phyloP scores from a whole-genome alignment of 2,113 vertebrate species.

The Campylomormyrus tamandua region DNA sequence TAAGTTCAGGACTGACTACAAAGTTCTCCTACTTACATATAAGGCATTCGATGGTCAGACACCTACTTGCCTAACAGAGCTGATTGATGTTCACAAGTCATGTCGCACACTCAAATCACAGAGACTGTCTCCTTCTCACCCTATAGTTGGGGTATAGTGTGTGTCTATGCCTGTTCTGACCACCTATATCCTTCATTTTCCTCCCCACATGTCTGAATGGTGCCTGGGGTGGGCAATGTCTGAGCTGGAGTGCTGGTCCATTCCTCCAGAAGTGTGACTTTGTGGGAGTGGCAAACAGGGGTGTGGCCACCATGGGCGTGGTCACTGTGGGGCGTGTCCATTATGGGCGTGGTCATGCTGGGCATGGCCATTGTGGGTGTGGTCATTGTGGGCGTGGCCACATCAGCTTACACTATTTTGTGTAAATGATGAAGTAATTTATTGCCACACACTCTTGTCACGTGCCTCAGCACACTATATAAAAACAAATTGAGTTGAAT shows the following conservation, averaged over 20 bases:
- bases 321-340: too few species aligned
- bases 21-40: neutral
- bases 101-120: neutral
- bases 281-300: too few species aligned
- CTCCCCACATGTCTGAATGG: too few species aligned
- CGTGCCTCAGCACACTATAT: neutral
- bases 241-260: neutral
- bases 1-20: neutral
- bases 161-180: too few species aligned
- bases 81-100: neutral
- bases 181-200: too few species aligned
- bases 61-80: neutral
- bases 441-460: neutral
- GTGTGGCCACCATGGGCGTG: too few species aligned
- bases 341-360: too few species aligned
- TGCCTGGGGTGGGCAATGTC: neutral
- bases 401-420: neutral
- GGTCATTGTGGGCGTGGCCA: too few species aligned
- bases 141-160: neutral
- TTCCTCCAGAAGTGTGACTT: neutral
- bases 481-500: neutral
- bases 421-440: neutral
- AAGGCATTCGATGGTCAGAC: neutral
- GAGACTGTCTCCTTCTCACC: neutral
- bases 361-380: too few species aligned